Evolutionary conservation across 1,140 invertebrate genomes (phyloP).

Genomic region (Cydia strobilella): DNA sequence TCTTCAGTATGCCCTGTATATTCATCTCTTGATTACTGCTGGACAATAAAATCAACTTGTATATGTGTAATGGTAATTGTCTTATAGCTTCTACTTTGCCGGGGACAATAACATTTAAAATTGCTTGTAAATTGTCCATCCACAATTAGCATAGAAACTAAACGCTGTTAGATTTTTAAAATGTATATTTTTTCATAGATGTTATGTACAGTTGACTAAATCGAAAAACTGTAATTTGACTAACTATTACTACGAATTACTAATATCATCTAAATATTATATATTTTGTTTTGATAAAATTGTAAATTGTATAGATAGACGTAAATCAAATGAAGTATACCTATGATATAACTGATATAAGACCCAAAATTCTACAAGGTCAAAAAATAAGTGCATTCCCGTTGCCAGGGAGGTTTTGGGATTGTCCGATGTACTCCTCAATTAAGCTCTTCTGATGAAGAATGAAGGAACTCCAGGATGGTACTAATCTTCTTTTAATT

Average conservation of each 20-base stretch:
- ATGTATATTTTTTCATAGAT: conserved; percentile 10
- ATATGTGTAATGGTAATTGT: not conserved
- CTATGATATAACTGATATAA: too few relatives aligned
- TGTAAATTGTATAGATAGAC: not conserved
- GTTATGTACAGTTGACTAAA: conserved; percentile 11
- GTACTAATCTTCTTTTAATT: too few relatives aligned
- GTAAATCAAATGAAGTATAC: too few relatives aligned
- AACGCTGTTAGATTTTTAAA: conserved; percentile 5
- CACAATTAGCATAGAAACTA: not conserved
- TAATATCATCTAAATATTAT: not conserved
- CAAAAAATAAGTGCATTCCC: too few relatives aligned
- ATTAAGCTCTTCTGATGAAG: too few relatives aligned
- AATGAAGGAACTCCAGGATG: too few relatives aligned
- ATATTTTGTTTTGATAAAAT: not conserved
- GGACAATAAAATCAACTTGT: too few relatives aligned
- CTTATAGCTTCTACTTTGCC: not conserved
- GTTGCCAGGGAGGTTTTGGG: too few relatives aligned
- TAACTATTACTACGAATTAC: not conserved
- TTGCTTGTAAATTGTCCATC: conserved; percentile 7
- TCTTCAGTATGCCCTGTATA: too few relatives aligned
- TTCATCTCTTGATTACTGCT: too few relatives aligned
- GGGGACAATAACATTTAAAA: not conserved
- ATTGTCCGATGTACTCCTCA: too few relatives aligned
- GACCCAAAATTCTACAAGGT: too few relatives aligned
- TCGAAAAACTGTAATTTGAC: not conserved